These are phyloP conservation scores for Batillaria attramentaria DNA, from an alignment of 1,140 invertebrate species.

Conservation along the genomic window DNA sequence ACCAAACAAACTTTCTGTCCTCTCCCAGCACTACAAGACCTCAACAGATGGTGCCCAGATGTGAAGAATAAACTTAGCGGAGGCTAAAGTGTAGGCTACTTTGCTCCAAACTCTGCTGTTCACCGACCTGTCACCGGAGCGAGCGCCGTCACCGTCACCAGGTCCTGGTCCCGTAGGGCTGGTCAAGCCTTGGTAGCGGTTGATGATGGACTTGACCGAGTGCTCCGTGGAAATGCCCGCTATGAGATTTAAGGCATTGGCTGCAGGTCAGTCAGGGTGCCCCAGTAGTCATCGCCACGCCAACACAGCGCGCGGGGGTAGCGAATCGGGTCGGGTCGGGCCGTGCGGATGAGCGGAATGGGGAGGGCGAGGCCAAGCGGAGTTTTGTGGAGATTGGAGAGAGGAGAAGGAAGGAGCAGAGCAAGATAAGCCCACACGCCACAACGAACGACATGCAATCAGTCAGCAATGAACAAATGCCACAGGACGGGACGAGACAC, in stretches of 20 bases:
- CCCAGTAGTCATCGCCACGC: not conserved
- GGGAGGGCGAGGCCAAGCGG: slow-evolving; percentile 18
- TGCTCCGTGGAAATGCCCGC: slow-evolving; percentile 44
- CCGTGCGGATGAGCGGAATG: not conserved
- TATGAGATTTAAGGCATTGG: slow-evolving; percentile 37
- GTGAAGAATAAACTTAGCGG: too few species aligned
- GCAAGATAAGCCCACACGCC: slow-evolving; percentile 20
- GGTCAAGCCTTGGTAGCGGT: slow-evolving; percentile 54
- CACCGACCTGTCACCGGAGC: not conserved
- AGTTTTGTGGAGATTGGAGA: too few species aligned
- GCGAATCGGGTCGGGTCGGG: slow-evolving; percentile 11
- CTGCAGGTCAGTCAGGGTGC: slow-evolving; percentile 32
- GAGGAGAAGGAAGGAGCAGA: slow-evolving; percentile 11
- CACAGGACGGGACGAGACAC: not conserved
- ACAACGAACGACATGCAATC: not conserved
- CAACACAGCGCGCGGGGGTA: slow-evolving; percentile 16
- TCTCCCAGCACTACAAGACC: too few species aligned
- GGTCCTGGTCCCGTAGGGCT: slow-evolving; percentile 43
- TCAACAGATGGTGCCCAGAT: too few species aligned
- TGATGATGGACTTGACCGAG: slow-evolving; percentile 48
- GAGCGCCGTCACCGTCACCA: slow-evolving; percentile 10
- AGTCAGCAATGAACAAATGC: not conserved
- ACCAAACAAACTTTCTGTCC: too few species aligned
- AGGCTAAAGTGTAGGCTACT: too few species aligned
- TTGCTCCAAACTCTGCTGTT: not conserved